Evolutionary conservation across 2,797 vertebrate genomes (phyloP), one percentile per base, ranked within the genome.

Genomic region (Cuniculus paca): DNA sequence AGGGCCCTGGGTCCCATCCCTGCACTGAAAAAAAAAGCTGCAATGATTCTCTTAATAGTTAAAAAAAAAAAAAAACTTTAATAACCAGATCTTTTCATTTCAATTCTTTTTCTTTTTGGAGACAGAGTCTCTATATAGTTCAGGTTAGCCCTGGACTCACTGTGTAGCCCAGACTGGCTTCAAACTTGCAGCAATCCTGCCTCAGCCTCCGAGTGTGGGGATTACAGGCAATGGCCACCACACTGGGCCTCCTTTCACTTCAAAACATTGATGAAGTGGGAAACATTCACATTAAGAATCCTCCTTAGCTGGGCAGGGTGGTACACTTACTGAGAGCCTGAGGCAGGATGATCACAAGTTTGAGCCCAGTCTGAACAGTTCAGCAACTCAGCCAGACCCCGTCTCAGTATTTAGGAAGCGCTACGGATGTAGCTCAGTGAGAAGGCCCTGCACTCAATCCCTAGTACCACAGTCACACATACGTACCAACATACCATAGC

Each of bases 231-330:
- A 16, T n/a, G 31, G 14, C 14, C 63, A n/a, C 63, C 63, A 17
- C 5, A 0, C 31, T 5, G n/a, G 34, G 34, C 34, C 34, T 65
- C 39, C 6, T 74, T 61, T 83, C 52, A 82, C 72, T 96, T 86
- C 34, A 56, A 83, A 92, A 83, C 26, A 82, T 58, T 80, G 72
- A 84, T 80, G 63, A 84, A 96, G 74, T 50, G 34, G 17, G 48
- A 83, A 56, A 75, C 22, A 34, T 74, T 79, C 52, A 22, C 58
- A 81, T 82, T 34, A 95, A 65, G 80, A 92, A 83, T 7, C 72
- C 83, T 72, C 65, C 34, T 60, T 9, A 81, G 34, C 34, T 36
- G 52, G 52, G 16, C 45, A 77, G 45, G 31, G 16, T 52, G 31
- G 28, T 5, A 77, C 16, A 20, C 5, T 13, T 34, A 6, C 8